Conservation (phyloP, 2,888 invertebrate species). For the Syrphus vitripennis region DNA sequence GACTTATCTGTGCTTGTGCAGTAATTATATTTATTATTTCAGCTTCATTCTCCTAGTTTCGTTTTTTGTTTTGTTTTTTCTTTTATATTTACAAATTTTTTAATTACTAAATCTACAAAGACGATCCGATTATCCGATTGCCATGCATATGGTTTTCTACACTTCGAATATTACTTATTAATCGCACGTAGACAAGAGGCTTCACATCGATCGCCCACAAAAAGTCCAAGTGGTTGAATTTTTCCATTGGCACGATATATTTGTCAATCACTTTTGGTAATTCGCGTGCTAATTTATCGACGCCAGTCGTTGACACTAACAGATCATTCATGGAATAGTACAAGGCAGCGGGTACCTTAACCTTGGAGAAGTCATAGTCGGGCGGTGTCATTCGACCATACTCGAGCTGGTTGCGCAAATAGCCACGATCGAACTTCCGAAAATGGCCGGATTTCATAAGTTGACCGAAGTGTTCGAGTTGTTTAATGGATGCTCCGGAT, state of each 20-base stretch:
- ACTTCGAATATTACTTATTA: conserved; percentile 78
- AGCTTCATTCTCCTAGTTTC: conserved; percentile 74
- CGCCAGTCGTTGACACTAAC: conserved; percentile 84
- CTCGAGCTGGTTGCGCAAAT: conserved; percentile 80
- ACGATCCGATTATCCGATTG: conserved; percentile 52
- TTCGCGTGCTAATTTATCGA: conserved; percentile 82
- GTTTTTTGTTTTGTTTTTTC: background rate
- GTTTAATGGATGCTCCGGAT: conserved; percentile 81
- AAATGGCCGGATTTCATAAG: conserved; percentile 80
- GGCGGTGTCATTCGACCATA: conserved; percentile 83
- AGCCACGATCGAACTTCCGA: conserved; percentile 81
- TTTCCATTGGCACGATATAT: conserved; percentile 83
- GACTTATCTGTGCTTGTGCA: conserved; percentile 36
- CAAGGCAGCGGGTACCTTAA: conserved; percentile 83
- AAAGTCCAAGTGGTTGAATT: conserved; percentile 84
- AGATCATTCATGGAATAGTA: conserved; percentile 85
- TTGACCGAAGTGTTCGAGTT: conserved; percentile 81
- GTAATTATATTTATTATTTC: conserved; percentile 67
- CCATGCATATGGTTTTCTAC: conserved; percentile 77
- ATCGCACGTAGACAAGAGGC: conserved; percentile 81
- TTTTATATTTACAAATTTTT: background rate
- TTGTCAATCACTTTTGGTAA: conserved; percentile 83
- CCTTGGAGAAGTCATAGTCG: conserved; percentile 82
- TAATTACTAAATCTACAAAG: conserved; percentile 1
- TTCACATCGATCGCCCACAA: conserved; percentile 83